Percentiles rank a stretch among this genome's conserved stretches.
Conservation (phyloP, 2,113 vertebrate species). For the Oceanites oceanicus region DNA sequence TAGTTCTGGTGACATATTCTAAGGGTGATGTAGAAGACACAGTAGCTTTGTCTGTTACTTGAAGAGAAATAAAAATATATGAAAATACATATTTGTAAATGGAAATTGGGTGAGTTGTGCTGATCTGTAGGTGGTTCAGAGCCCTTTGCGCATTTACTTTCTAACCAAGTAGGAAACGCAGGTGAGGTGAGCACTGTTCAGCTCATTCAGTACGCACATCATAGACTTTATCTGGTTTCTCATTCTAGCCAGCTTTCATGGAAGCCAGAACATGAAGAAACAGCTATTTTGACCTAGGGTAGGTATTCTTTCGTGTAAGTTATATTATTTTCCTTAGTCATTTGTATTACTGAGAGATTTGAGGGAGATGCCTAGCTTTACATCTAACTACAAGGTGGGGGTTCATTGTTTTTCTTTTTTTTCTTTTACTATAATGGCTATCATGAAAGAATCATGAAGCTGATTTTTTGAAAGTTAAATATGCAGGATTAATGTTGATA, state of each 20-base stretch:
- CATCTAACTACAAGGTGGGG: rapidly evolving
- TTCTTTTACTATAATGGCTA: rapidly evolving
- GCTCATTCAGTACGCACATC: background rate
- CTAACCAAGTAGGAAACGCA: background rate
- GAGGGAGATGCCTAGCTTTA: rapidly evolving
- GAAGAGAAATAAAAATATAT: background rate
- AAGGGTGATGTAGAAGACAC: background rate
- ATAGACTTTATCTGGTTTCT: background rate
- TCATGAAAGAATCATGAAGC: background rate
- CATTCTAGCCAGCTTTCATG: background rate
- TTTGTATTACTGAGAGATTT: background rate
- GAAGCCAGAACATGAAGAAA: background rate
- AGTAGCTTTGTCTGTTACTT: background rate
- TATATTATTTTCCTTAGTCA: background rate
- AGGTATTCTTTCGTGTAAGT: background rate
- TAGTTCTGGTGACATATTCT: rapidly evolving
- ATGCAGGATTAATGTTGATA: rapidly evolving
- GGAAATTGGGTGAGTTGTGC: background rate
- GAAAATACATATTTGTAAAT: rapidly evolving
- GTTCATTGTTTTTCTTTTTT: background rate
- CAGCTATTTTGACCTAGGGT: background rate
- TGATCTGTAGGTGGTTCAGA: background rate
- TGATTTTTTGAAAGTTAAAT: background rate
- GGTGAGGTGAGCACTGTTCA: background rate
- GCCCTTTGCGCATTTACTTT: background rate